Conservation (phyloP, 2,113 vertebrate species). For the Apaloderma vittatum region DNA sequence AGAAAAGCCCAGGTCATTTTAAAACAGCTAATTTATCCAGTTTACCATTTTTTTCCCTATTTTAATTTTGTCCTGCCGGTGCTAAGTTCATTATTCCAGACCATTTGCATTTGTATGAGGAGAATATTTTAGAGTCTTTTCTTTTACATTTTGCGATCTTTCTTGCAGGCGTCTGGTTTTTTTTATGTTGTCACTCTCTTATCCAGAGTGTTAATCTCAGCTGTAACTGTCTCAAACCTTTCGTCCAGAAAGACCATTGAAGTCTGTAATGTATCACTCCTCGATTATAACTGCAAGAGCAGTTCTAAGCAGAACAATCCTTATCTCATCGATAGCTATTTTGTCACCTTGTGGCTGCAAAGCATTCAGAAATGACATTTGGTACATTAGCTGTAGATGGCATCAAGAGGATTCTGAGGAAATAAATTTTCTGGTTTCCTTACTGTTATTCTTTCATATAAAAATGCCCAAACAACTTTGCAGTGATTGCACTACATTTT, state of each 20-base stretch:
- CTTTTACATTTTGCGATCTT: conserved; percentile 37
- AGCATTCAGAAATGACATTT: conserved; percentile 6
- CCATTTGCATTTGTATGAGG: conserved; percentile 50
- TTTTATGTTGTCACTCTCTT: conserved; percentile 31
- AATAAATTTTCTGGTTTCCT: neutral
- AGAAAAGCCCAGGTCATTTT: neutral
- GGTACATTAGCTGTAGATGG: neutral
- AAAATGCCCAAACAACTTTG: neutral
- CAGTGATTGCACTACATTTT: neutral
- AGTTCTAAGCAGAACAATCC: conserved; percentile 11
- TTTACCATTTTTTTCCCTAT: neutral
- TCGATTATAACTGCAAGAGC: conserved; percentile 9
- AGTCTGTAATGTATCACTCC: conserved; percentile 49
- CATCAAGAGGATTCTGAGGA: neutral
- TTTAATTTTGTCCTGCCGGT: conserved; percentile 41
- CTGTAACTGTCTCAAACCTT: conserved; percentile 50
- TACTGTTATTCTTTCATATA: neutral
- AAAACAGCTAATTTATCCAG: neutral
- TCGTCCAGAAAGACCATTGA: conserved; percentile 1
- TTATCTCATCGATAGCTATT: conserved; percentile 42
- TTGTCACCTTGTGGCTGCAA: conserved; percentile 27
- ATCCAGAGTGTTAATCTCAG: conserved; percentile 50
- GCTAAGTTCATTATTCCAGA: neutral
- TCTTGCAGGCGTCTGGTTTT: conserved; percentile 19
- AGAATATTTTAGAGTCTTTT: conserved; percentile 41